These are phyloP conservation scores for Eurypyga helias DNA, from an alignment of 2,113 vertebrate genomes.

Conservation along the genomic window DNA sequence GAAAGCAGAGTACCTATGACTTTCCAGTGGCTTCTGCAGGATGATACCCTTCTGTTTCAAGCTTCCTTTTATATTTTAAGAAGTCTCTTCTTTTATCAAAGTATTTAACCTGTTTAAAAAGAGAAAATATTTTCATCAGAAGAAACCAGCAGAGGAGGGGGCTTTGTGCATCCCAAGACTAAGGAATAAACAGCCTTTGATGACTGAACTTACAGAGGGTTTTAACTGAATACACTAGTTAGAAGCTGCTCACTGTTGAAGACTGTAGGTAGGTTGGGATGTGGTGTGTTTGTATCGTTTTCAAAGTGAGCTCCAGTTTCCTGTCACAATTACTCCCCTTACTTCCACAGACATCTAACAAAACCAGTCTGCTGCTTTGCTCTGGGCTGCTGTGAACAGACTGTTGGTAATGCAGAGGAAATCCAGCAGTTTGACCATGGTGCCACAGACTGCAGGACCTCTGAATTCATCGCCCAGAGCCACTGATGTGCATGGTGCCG, in stretches of 20 bases:
- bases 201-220: background rate
- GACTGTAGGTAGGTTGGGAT: background rate
- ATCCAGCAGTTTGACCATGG: background rate
- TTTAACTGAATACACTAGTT: background rate
- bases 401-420: background rate
- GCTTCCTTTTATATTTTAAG: conserved; percentile 90
- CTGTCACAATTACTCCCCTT: background rate
- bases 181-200: background rate
- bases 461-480: background rate
- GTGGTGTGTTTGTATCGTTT: rapidly evolving
- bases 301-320: background rate
- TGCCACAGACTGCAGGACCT: rapidly evolving
- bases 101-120: conserved; percentile 87
- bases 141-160: background rate
- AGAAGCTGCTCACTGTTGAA: background rate
- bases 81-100: conserved; percentile 93
- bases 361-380: background rate
- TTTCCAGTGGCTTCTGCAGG: conserved; percentile 74
- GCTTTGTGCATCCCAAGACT: background rate
- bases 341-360: background rate
- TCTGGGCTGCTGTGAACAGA: background rate
- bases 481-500: rapidly evolving
- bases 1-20: conserved; percentile 58
- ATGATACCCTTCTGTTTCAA: conserved; percentile 82
- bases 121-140: background rate